These are phyloP conservation scores for Sander lucioperca DNA, from an alignment of 2,113 vertebrate species.

Conservation along the genomic window DNA sequence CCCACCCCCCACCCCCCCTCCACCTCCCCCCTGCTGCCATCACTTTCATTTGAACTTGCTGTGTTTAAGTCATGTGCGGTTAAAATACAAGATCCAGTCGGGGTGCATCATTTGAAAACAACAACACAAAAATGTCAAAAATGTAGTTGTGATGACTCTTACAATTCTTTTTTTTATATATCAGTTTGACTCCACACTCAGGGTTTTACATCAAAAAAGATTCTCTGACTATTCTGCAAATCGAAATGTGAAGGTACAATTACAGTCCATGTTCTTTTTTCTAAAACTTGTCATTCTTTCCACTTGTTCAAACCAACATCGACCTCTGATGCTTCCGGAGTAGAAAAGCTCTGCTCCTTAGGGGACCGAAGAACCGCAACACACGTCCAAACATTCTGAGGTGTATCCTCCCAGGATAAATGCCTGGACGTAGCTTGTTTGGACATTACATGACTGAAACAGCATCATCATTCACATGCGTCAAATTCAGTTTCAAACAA, in stretches of 20 bases:
- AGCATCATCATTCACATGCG: neutral
- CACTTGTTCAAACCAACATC: neutral
- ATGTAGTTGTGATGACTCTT: neutral
- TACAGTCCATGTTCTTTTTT: neutral
- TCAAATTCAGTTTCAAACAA: neutral
- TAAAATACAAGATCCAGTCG: no score
- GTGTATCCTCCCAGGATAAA: neutral
- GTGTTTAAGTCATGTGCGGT: neutral
- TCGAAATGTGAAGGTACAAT: neutral
- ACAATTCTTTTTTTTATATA: neutral
- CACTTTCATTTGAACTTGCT: slow-evolving; percentile 24
- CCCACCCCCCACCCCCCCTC: no score
- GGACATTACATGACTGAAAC: neutral
- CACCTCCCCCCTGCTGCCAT: no score
- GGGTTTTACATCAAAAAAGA: neutral
- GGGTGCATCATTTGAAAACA: neutral
- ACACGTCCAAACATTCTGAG: neutral
- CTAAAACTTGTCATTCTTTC: neutral
- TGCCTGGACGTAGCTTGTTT: neutral
- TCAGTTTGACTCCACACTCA: neutral
- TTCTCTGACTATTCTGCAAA: neutral
- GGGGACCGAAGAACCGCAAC: neutral
- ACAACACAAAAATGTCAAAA: no score
- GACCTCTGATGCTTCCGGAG: neutral
- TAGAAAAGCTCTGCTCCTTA: neutral